Conservation (phyloP, 2,797 vertebrate genomes). For the Galago senegalensis region DNA sequence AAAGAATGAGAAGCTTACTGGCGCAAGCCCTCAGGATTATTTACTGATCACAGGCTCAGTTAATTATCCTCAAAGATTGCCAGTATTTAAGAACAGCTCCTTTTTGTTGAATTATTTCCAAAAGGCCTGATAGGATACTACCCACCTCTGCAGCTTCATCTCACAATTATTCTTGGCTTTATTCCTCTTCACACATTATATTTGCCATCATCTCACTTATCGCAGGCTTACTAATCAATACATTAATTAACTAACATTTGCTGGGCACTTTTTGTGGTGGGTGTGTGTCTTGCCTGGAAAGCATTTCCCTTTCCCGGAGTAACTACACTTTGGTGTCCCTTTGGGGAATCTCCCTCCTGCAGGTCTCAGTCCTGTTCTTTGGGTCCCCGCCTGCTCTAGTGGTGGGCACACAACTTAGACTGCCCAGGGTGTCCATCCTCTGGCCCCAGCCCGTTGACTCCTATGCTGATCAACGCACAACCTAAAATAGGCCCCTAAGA, state of each 20-base stretch:
- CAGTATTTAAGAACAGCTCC: neutral
- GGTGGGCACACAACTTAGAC: neutral
- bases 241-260: constrained; percentile 1
- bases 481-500: neutral
- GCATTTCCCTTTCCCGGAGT: neutral
- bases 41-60: neutral
- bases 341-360: neutral
- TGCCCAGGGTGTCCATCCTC: neutral
- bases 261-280: neutral
- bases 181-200: neutral
- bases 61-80: constrained; percentile 8
- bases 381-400: fast-evolving
- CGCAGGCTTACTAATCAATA: constrained; percentile 8
- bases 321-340: neutral
- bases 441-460: neutral
- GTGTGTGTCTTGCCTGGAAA: neutral
- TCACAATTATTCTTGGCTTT: neutral
- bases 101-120: constrained; percentile 10
- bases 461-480: neutral
- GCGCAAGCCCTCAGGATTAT: neutral
- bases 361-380: neutral
- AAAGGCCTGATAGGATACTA: neutral
- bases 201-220: neutral
- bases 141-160: neutral
- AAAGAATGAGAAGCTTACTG: neutral